A percentile compares a stretch with the other conserved stretches of the same genome.
These are phyloP conservation scores for Paralvinella palmiformis DNA, from an alignment of 1,140 invertebrate species.

Conservation along the genomic window DNA sequence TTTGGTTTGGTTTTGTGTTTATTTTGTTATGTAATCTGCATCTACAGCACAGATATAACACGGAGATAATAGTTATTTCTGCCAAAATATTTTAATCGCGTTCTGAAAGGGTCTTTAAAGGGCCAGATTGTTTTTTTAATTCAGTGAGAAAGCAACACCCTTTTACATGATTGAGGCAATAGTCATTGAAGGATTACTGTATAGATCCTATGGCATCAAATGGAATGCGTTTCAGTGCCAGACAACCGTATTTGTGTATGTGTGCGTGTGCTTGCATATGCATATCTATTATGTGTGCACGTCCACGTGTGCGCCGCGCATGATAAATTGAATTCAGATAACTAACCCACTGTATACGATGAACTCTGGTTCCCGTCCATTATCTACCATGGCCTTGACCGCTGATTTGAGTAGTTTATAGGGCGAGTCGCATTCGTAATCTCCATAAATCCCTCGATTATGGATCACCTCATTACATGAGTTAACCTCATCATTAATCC, in stretches of 20 bases:
- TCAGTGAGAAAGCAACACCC: background rate
- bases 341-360: conserved; percentile 1
- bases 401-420: background rate
- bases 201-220: background rate
- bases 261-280: no score
- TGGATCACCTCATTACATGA: background rate
- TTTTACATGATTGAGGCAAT: background rate
- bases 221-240: background rate
- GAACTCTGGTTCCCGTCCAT: background rate
- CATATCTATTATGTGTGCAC: no score
- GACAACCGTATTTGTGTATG: background rate
- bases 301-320: background rate
- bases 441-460: background rate
- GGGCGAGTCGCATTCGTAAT: conserved; percentile 4
- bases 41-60: no score
- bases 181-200: background rate
- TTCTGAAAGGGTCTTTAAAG: no score
- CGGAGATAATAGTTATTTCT: no score
- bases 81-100: no score
- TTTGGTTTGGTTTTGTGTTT: no score
- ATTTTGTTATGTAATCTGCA: no score
- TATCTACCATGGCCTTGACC: background rate
- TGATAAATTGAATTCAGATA: background rate
- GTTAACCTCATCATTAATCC: background rate
- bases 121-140: no score